Percentiles rank a stretch among this genome's conserved stretches.
These are phyloP conservation scores for Crocuta crocuta DNA, from an alignment of 2,113 vertebrate species.

Conservation along the genomic window DNA sequence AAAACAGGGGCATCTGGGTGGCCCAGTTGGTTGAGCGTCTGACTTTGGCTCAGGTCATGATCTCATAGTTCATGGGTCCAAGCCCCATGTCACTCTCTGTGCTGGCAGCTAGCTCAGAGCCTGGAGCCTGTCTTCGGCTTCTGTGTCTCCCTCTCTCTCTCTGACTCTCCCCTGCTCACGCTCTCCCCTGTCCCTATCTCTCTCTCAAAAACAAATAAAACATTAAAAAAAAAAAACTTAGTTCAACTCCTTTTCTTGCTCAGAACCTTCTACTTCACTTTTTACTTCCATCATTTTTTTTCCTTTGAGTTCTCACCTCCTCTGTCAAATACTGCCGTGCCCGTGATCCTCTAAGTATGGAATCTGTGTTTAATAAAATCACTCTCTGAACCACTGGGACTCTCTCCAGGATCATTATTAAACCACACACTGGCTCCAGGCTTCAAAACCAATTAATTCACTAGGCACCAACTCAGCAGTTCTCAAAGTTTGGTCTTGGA, in stretches of 20 bases:
- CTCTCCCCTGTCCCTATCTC: no score
- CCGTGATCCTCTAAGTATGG: background rate
- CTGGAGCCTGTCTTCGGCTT: no score
- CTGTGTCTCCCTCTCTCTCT: no score
- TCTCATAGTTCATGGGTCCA: no score
- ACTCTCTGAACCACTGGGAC: background rate
- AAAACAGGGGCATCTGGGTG: no score
- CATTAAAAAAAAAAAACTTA: background rate
- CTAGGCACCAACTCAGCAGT: background rate
- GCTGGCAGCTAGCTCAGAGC: no score
- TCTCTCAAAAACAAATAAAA: no score
- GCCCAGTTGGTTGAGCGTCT: no score
- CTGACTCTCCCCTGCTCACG: no score
- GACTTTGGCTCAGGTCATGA: no score
- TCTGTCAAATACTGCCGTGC: background rate
- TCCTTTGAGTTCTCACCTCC: background rate
- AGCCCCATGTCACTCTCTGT: no score
- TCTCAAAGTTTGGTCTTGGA: background rate
- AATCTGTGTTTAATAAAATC: background rate
- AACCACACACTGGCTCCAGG: rapidly evolving
- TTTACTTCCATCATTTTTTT: background rate
- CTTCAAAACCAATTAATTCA: background rate
- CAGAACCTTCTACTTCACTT: background rate
- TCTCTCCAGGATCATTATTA: background rate
- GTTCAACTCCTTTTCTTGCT: background rate